Base-by-base conservation (phyloP, 2,113 vertebrate species). In the Cyphomyrus plagiostoma region DNA sequence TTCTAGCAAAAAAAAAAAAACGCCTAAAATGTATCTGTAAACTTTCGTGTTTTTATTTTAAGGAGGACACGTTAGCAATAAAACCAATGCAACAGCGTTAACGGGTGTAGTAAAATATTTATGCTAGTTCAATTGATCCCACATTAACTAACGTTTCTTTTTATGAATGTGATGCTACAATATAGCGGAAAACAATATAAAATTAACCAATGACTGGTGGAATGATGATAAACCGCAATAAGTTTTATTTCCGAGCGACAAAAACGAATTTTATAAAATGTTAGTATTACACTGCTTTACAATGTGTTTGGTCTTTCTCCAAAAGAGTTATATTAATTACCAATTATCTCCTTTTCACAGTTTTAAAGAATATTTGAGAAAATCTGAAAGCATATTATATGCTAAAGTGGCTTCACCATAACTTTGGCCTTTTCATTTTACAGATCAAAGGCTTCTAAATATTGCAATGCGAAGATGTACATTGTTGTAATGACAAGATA, bases 361-460 rank as follows among this genome's bases (percentile, higher is more conserved):
- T 94, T 88, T 92, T 91, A 80, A 91, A 70, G 88, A 77, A 89
- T 62, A 88, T 89, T 82, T 62, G 66, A 83, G 91, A 92, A 93
- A 93, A 91, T 93, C 87, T 93, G 95, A 94, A 94, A 93, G 90
- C 90, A 91, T 92, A 92, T 94, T 95, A 95, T 93, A 92, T 94
- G 93, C 93, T 94, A 94, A 96, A 95, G 95, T 94, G 95, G 93
- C 95, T 96, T 95, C 95, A 95, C 92, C 93, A 95, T 95, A 96
- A 97, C 97, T 97, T 96, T 96, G 96, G 96, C 97, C 96, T 97
- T 96, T 97, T 96, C 95, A 96, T 96, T 97, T 96, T 95, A 96
- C 95, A 96, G 97, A 98, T 99, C 97, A 99, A 98, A 98, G 97
- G 94, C 91, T 90, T 91, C 93, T 91, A 93, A 95, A 93, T 95